A percentile compares a stretch with the other conserved stretches of the same genome.
phyloP scores from a whole-genome alignment of 2,888 invertebrate genomes.

The Phengaris alcon region DNA sequence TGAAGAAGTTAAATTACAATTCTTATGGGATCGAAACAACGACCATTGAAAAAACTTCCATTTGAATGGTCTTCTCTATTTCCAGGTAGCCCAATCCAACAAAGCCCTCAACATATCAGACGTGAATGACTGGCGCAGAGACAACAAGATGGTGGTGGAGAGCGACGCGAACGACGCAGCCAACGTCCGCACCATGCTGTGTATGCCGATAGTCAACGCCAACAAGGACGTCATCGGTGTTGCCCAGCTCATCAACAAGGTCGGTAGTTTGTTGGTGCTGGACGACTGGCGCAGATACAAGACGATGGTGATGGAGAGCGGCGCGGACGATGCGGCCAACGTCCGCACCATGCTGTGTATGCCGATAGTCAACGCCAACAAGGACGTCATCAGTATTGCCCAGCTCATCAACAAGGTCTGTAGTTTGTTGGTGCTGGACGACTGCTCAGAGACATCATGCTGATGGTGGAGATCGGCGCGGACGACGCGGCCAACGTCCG shows the following conservation, averaged over 20 bases:
- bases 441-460: constrained; percentile 54
- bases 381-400: constrained; percentile 93
- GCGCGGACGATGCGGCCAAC: constrained; percentile 81
- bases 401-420: constrained; percentile 93
- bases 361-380: constrained; percentile 95
- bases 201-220: constrained; percentile 95
- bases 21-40: too few species aligned
- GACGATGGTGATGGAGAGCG: constrained; percentile 69
- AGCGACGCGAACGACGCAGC: constrained; percentile 80
- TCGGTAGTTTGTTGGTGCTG: constrained; percentile 46
- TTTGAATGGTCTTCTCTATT: neutral
- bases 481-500: constrained; percentile 85
- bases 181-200: constrained; percentile 88
- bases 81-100: constrained; percentile 91
- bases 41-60: too few species aligned
- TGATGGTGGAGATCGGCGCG: constrained; percentile 61
- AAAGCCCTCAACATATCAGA: constrained; percentile 95
- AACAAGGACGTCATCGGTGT: constrained; percentile 94
- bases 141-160: constrained; percentile 77
- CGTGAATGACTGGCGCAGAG: constrained; percentile 88
- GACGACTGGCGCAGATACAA: constrained; percentile 41
- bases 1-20: too few species aligned
- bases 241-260: constrained; percentile 95
- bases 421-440: neutral
- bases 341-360: constrained; percentile 92